A percentile compares a stretch with the other conserved stretches of the same genome.
Conservation (phyloP, 2,797 vertebrate genomes). For the Sus cebifrons region DNA sequence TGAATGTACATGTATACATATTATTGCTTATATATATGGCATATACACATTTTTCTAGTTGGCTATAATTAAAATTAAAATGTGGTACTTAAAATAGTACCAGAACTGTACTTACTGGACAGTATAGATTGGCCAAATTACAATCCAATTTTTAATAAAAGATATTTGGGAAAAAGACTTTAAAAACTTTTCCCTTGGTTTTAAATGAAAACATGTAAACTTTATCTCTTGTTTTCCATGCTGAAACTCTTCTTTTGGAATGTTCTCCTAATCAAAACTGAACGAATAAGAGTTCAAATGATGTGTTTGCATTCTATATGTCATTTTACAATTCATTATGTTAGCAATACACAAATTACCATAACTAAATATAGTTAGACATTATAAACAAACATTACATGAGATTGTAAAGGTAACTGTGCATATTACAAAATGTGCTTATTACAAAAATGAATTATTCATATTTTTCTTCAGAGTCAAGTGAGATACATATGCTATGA, state of each 20-base stretch:
- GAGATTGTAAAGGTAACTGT: neutral
- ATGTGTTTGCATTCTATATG: neutral
- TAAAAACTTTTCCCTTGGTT: neutral
- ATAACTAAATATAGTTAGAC: neutral
- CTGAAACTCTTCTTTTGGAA: neutral
- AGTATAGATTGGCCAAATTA: neutral
- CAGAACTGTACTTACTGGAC: neutral
- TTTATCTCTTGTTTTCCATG: neutral
- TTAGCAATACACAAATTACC: neutral
- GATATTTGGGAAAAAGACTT: neutral
- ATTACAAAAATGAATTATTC: neutral
- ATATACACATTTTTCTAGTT: neutral
- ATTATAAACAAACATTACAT: neutral
- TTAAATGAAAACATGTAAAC: neutral
- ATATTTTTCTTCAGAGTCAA: neutral
- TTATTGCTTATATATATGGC: neutral
- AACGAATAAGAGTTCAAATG: constrained; percentile 31
- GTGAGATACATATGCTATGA: neutral
- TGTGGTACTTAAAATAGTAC: neutral
- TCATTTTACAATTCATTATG: constrained; percentile 41
- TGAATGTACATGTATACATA: neutral
- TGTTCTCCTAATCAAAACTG: neutral
- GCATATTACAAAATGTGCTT: neutral
- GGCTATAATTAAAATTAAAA: constrained; percentile 33
- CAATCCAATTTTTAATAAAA: neutral